Base-by-base conservation (phyloP, 2,113 vertebrate species). In the Shinisaurus crocodilurus region DNA sequence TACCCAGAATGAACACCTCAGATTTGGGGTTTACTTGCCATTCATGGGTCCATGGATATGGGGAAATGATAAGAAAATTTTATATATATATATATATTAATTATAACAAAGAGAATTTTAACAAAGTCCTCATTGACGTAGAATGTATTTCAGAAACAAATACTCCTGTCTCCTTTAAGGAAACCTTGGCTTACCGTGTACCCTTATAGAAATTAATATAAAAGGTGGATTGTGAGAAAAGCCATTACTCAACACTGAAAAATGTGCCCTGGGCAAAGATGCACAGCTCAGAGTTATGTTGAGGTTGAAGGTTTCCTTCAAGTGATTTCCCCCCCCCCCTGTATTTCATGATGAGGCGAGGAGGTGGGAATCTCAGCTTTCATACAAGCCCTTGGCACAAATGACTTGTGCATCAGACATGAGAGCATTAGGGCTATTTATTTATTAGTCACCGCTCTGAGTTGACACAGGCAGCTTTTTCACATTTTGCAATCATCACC, bases 151-250 rank as follows among this genome's bases (percentile, higher is more conserved):
- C 3, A 86, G 91, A 94, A 95, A 65, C 20, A 89, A 92, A 89
- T 50, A 54, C 37, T 80, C 65, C 37, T 84, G 91, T 95, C 93
- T 96, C 93, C 97, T 98, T 97, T 97, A 98, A 97, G 96, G 94
- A 92, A 94, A 96, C 92, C 96, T 97, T 96, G 96, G 95, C 96
- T 95, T 94, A 86, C 89, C 90, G 50, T 86, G 93, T 90, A 88
- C 6, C 85, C 67, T 95, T 93, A 96, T 82, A 96, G 94, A 81
- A 88, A 95, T 94, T 96, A 96, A 93, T 95, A 95, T 95, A 95
- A 96, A 96, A 96, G 96, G 94, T 96, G 93, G 95, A 96, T 97
- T 96, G 96, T 97, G 96, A 97, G 96, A 90, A 97, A 97, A 92
- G 93, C 90, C 92, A 93, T 98, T 97, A 96, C 95, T 97, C 97